phyloP scores from a whole-genome alignment of 2,113 vertebrate species.

The Chlorodrepanis virens region DNA sequence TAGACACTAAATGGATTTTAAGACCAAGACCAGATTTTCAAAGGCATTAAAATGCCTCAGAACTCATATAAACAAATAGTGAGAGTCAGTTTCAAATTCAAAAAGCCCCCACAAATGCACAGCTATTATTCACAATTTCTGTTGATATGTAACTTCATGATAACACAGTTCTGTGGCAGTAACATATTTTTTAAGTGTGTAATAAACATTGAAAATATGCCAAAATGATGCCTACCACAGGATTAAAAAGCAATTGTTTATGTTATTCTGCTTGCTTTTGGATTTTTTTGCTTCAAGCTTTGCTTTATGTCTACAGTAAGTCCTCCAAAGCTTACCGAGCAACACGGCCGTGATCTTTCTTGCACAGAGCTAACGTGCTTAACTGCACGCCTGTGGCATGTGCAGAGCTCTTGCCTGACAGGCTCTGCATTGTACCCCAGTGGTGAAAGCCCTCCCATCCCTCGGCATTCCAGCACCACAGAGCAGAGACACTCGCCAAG shows the following conservation, averaged over 20 bases:
- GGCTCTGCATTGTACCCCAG: background rate
- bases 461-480: background rate
- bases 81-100: background rate
- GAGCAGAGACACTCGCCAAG: accelerated
- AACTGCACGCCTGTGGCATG: background rate
- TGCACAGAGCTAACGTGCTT: background rate
- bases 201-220: constrained; percentile 48
- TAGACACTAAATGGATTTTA: background rate
- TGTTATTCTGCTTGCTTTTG: background rate
- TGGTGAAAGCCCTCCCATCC: background rate
- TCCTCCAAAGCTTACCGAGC: background rate
- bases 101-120: background rate
- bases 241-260: constrained; percentile 42
- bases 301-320: background rate
- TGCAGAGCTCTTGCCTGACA: background rate
- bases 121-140: constrained; percentile 35
- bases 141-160: background rate
- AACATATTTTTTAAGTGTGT: constrained; percentile 23
- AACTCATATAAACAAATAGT: background rate
- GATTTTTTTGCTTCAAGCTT: constrained; percentile 17
- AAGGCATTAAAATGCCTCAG: background rate
- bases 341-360: background rate
- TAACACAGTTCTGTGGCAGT: constrained; percentile 9
- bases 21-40: background rate
- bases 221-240: constrained; percentile 14